These are phyloP conservation scores for Uromys caudimaculatus DNA, from an alignment of 2,797 vertebrate genomes.

Conservation along the genomic window DNA sequence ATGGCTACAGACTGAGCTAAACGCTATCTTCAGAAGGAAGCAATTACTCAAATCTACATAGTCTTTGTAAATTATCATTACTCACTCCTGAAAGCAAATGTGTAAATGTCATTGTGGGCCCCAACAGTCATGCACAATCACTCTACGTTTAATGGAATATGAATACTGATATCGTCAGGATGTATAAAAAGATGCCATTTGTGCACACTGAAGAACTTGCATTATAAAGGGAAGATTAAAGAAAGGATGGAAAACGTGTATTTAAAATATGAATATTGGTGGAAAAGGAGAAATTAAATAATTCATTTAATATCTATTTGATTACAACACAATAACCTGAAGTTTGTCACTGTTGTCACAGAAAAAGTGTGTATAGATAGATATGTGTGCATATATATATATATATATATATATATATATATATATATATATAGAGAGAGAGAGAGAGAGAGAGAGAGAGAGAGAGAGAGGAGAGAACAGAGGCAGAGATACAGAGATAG, in stretches of 20 bases:
- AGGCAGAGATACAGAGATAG: not conserved
- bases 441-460: not conserved
- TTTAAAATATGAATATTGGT: not conserved
- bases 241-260: not conserved
- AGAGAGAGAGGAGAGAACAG: not conserved
- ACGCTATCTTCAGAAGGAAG: conserved; percentile 80
- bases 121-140: conserved; percentile 55
- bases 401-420: not conserved
- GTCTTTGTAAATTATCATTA: conserved; percentile 71
- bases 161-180: conserved; percentile 40
- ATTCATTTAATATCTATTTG: conserved; percentile 21
- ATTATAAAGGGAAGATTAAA: conserved; percentile 51
- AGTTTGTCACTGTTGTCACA: not conserved
- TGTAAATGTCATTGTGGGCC: conserved; percentile 74
- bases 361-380: not conserved
- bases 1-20: conserved; percentile 77
- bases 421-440: not conserved
- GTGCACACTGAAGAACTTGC: conserved; percentile 61
- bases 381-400: not conserved
- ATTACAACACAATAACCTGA: not conserved
- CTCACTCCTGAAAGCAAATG: conserved; percentile 72
- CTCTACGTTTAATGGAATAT: conserved; percentile 66
- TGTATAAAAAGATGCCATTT: conserved; percentile 58
- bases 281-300: conserved; percentile 52
- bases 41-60: conserved; percentile 77